Evolutionary conservation across 2,888 invertebrate genomes (phyloP).

Genomic region (Ophion ellenae): DNA sequence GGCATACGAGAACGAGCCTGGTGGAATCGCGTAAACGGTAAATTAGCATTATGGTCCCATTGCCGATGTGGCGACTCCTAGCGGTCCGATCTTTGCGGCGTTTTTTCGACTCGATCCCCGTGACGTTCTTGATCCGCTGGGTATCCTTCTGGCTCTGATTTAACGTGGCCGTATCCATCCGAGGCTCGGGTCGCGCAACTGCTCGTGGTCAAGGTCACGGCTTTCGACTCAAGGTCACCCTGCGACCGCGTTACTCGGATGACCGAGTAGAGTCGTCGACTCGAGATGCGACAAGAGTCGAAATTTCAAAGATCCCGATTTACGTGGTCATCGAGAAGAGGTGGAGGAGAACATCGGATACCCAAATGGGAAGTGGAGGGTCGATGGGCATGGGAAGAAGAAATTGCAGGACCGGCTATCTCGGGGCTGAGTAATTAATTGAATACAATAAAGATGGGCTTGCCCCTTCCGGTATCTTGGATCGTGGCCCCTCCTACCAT

Average conservation of each 20-base stretch:
- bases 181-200: not conserved
- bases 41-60: constrained; percentile 82
- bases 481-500: constrained; percentile 78
- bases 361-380: constrained; percentile 48
- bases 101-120: constrained; percentile 23
- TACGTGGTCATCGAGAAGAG: no score
- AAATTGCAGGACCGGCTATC: constrained; percentile 79
- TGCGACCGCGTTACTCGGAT: no score
- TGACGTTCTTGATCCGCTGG: constrained; percentile 29
- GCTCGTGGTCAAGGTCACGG: not conserved
- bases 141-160: constrained; percentile 77
- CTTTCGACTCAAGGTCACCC: constrained; percentile 2
- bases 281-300: no score
- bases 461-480: constrained; percentile 75
- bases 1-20: constrained; percentile 42
- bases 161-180: constrained; percentile 68
- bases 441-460: constrained; percentile 80
- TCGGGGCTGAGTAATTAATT: constrained; percentile 79
- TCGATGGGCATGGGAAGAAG: constrained; percentile 65
- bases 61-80: constrained; percentile 81
- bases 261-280: no score
- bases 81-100: constrained; percentile 73
- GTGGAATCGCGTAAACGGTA: constrained; percentile 77
- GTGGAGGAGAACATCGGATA: not conserved
- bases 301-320: no score